Evolutionary conservation across 2,113 vertebrate species (phyloP).

Genomic region (Petaurus breviceps): DNA sequence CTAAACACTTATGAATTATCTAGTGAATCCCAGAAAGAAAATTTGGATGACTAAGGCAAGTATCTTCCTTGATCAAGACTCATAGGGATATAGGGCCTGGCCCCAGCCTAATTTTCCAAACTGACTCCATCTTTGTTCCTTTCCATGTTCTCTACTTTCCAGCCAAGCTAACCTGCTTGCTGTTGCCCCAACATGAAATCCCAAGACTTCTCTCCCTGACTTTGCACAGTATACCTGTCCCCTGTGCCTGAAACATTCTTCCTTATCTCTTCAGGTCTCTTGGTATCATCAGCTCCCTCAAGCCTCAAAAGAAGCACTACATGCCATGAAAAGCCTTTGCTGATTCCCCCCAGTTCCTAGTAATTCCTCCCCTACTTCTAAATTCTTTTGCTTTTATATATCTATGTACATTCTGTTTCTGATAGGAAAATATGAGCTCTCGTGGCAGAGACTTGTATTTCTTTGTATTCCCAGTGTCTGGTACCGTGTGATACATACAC

Average conservation of each 20-base stretch:
- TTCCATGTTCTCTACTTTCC: not conserved
- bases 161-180: not conserved
- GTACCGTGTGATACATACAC: too few relatives aligned
- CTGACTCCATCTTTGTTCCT: not conserved
- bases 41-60: not conserved
- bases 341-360: too few relatives aligned
- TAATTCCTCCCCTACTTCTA: too few relatives aligned
- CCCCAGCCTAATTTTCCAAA: not conserved
- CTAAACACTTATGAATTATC: not conserved
- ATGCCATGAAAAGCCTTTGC: not conserved
- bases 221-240: not conserved
- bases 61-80: not conserved
- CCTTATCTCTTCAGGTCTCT: not conserved
- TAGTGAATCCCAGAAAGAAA: not conserved
- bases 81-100: not conserved
- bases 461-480: too few relatives aligned
- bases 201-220: not conserved
- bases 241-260: not conserved
- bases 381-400: too few relatives aligned
- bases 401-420: too few relatives aligned
- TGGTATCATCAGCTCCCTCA: not conserved
- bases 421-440: too few relatives aligned
- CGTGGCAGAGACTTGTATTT: too few relatives aligned
- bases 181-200: not conserved
- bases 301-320: not conserved